Percentiles rank a stretch among this genome's conserved stretches.
Conservation (phyloP, 2,888 invertebrate genomes). For the Girardia tigrina region DNA sequence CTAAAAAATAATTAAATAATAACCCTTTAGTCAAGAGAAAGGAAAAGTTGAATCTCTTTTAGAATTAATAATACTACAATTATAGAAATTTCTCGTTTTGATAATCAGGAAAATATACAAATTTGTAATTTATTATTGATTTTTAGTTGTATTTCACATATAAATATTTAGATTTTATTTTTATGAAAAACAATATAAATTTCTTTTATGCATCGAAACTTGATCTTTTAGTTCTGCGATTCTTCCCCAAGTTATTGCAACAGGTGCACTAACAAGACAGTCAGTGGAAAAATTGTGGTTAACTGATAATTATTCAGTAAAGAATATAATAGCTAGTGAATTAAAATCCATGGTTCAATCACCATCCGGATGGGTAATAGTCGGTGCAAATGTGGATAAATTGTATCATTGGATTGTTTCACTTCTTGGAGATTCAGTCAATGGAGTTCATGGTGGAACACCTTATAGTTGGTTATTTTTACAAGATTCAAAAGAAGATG, state of each 20-base stretch:
- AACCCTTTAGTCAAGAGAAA: too few species aligned
- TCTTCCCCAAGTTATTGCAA: conserved; percentile 51
- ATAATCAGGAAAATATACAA: too few species aligned
- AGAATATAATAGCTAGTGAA: conserved; percentile 59
- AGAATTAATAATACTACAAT: too few species aligned
- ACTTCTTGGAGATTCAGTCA: conserved; percentile 67
- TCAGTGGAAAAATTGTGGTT: conserved; percentile 96
- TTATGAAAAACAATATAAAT: too few species aligned
- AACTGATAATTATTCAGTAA: conserved; percentile 87
- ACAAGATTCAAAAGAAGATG: conserved; percentile 71
- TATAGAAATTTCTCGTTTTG: too few species aligned
- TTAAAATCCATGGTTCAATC: conserved; percentile 86
- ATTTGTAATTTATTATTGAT: too few species aligned
- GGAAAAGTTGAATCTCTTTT: too few species aligned
- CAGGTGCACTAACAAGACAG: conserved; percentile 79
- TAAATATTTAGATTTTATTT: too few species aligned
- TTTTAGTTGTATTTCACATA: too few species aligned
- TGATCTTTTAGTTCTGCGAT: too few species aligned
- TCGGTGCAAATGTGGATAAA: conserved; percentile 96
- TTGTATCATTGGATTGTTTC: conserved; percentile 95
- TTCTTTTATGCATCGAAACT: too few species aligned
- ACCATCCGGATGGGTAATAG: conserved; percentile 68
- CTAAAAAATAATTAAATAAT: too few species aligned
- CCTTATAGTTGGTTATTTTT: conserved; percentile 94
- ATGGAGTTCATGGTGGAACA: conserved; percentile 59